Conservation (phyloP, 2,113 vertebrate genomes). For the Mustelus asterias region DNA sequence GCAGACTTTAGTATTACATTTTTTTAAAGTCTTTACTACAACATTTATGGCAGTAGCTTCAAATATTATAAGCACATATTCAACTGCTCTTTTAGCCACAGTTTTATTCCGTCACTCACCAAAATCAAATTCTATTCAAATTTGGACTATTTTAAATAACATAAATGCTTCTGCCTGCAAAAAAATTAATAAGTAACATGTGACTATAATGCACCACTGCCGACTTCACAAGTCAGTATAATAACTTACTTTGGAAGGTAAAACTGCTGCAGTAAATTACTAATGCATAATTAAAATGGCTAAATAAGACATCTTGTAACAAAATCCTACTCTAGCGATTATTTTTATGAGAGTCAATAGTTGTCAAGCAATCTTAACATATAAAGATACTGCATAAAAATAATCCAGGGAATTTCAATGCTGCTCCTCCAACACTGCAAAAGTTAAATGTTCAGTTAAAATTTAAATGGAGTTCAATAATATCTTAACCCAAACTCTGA, state of each 20-base stretch:
- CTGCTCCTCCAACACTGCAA: not conserved
- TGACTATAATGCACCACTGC: slow-evolving; percentile 32
- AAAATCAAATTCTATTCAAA: slow-evolving; percentile 35
- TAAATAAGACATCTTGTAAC: slow-evolving; percentile 35
- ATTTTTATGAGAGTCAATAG: slow-evolving; percentile 18
- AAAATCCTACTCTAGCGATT: slow-evolving; percentile 24
- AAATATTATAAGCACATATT: slow-evolving; percentile 34
- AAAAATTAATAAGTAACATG: slow-evolving; percentile 22
- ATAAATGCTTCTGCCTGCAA: slow-evolving; percentile 30
- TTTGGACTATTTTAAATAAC: slow-evolving; percentile 31
- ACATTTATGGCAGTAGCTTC: slow-evolving; percentile 36
- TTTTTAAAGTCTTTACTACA: slow-evolving; percentile 25
- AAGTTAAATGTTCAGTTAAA: slow-evolving; percentile 35
- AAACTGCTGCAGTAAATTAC: slow-evolving; percentile 36
- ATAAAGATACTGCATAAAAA: slow-evolving; percentile 32
- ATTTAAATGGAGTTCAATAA: slow-evolving; percentile 37
- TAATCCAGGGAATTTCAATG: slow-evolving; percentile 29
- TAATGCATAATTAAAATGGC: slow-evolving; percentile 36
- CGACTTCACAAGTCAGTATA: slow-evolving; percentile 37
- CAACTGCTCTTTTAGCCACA: slow-evolving; percentile 33
- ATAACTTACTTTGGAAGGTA: slow-evolving; percentile 38
- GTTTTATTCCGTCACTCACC: slow-evolving; percentile 31
- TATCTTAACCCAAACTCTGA: slow-evolving; percentile 37
- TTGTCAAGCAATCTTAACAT: slow-evolving; percentile 34
- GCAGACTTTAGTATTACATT: slow-evolving; percentile 35